Evolutionary conservation across 1,140 invertebrate species (phyloP), one percentile per base, ranked within the genome.

Genomic region (Schlechtendalia chinensis): DNA sequence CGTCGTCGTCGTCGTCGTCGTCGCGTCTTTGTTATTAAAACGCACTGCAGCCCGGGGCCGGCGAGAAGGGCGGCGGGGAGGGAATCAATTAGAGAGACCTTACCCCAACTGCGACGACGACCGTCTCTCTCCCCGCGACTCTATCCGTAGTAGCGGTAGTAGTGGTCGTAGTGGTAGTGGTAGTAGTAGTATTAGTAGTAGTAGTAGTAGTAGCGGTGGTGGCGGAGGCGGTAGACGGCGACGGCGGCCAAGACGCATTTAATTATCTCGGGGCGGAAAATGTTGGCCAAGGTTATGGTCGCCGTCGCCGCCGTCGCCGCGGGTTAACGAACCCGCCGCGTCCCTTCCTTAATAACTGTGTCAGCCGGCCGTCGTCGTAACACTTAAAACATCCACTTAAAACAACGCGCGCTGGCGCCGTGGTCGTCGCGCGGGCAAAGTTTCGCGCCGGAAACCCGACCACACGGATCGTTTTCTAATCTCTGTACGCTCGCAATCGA

Each of bases 201-300:
- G 32, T 39, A 39, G 32, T 39, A 39, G 8, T 39, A 39, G 8
- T 39, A 8, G 32, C 32, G 8, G 8, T 8, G 8, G 63, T 32
- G 19, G 63, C 24, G 58, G 58, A 16, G 63, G 10, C 22, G 11
- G 67, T 71, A 67, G 63, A 50, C 74, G 56, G 74, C 8, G 56
- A 32, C 56, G 56, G 56, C 56, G 74, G 56, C 74, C 74, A 61
- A 77, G 74, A 77, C 74, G 74, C 74, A 61, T 77, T 61, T 77
- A 77, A 77, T 77, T 77, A 77, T 77, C 74, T 77, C 74, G 74
- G 74, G 74, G 74, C 56, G 74, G 74, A 77, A 77, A 77, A 77
- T 77, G 74, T 77, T 77, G 74, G 74, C 74, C 74, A 77, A 77
- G 74, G 74, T 77, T 56, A 32, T 4, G 74, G 32, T 47, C 74